A percentile compares a stretch with the other conserved stretches of the same genome.
These are phyloP conservation scores for Delichon dasypus DNA, from an alignment of 2,797 vertebrate species.

Conservation along the genomic window DNA sequence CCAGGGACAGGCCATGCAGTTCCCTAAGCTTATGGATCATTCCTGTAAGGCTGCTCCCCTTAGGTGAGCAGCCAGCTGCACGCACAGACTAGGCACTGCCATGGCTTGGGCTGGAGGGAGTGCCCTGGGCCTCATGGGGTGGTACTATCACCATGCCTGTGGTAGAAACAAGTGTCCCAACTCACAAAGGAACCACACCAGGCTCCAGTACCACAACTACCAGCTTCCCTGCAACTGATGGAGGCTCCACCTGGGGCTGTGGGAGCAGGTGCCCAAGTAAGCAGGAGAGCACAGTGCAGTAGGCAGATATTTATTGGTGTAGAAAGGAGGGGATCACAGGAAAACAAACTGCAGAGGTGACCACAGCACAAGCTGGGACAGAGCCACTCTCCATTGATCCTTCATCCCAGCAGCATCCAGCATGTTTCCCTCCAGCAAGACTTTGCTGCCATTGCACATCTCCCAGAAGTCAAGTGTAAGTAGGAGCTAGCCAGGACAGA, in stretches of 20 bases:
- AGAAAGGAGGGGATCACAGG: background rate
- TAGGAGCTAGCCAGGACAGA: background rate
- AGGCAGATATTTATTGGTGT: slow-evolving; percentile 61
- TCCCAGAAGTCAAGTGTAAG: background rate
- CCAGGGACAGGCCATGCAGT: background rate
- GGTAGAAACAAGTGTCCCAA: background rate
- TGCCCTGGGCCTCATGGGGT: accelerated
- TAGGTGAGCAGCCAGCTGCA: background rate
- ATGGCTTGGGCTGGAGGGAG: background rate
- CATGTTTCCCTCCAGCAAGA: background rate
- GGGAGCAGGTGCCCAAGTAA: background rate
- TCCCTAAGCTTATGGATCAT: background rate
- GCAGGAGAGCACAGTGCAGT: background rate
- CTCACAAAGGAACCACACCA: background rate
- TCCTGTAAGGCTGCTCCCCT: accelerated
- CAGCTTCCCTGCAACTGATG: background rate
- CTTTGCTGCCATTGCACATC: background rate
- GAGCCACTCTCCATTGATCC: background rate
- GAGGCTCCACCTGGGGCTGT: background rate
- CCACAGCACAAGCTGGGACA: background rate
- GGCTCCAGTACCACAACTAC: background rate
- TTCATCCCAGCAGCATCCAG: background rate
- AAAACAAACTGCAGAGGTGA: slow-evolving; percentile 33
- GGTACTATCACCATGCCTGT: accelerated
- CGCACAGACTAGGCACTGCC: background rate